Percentiles rank a stretch among this genome's conserved stretches.
phyloP scores from a whole-genome alignment of 2,113 vertebrate genomes.

The Paracanthobrama guichenoti region DNA sequence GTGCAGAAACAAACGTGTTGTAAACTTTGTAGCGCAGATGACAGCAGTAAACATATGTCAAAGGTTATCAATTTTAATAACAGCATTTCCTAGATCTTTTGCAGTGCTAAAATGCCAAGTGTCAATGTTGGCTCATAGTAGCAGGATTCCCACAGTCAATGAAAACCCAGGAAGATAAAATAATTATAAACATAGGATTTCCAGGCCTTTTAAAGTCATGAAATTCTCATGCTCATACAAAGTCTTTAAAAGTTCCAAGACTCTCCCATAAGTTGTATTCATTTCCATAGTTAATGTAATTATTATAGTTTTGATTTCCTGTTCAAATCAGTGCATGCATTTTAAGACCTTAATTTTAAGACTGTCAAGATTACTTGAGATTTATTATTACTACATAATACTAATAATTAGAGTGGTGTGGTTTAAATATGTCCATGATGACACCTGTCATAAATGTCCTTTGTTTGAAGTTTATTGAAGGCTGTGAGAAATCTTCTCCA shows the following conservation, averaged over 20 bases:
- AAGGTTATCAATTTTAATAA: neutral
- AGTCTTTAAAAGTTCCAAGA: too few species aligned
- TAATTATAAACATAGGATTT: neutral
- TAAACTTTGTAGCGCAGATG: neutral
- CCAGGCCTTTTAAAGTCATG: neutral
- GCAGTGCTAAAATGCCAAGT: neutral
- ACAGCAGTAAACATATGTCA: neutral
- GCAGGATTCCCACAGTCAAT: neutral
- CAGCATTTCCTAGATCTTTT: neutral
- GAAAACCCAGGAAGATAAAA: neutral
- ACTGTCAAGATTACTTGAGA: neutral
- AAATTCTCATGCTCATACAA: neutral
- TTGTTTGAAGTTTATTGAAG: neutral
- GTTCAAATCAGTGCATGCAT: neutral
- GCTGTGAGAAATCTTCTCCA: neutral
- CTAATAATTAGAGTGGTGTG: neutral
- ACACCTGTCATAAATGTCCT: neutral
- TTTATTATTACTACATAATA: neutral
- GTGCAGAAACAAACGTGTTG: neutral
- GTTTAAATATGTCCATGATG: neutral
- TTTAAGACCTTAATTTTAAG: neutral
- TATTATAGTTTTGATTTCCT: neutral
- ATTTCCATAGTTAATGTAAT: neutral
- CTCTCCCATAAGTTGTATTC: neutral
- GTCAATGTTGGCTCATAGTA: neutral